Evolutionary conservation across 2,888 invertebrate genomes (phyloP).

Genomic region (Abrostola tripartita): DNA sequence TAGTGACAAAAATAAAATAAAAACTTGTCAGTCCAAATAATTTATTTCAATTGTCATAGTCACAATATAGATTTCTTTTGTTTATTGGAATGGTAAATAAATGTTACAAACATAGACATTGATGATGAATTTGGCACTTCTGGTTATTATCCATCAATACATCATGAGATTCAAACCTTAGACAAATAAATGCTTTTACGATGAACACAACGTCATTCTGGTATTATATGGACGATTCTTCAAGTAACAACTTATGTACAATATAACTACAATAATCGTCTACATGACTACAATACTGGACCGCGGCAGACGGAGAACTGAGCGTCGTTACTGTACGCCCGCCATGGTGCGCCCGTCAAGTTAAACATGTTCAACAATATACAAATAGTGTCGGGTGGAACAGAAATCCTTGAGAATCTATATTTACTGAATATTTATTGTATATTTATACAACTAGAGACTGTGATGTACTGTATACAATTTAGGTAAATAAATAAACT

Average conservation of each 20-base stretch:
- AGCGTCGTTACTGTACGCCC: neutral
- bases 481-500: conserved; percentile 61
- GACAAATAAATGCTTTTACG: conserved; percentile 79
- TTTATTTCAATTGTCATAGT: conserved; percentile 75
- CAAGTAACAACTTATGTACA: conserved; percentile 82
- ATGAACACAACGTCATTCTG: conserved; percentile 60
- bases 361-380: conserved; percentile 42
- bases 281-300: conserved; percentile 59
- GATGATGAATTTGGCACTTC: conserved; percentile 81
- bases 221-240: conserved; percentile 75
- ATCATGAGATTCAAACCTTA: conserved; percentile 79
- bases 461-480: conserved; percentile 70
- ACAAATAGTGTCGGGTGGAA: conserved; percentile 44
- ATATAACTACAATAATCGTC: conserved; percentile 79
- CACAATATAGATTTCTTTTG: conserved; percentile 70
- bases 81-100: conserved; percentile 83
- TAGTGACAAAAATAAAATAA: conserved; percentile 39
- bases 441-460: conserved; percentile 53
- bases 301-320: conserved; percentile 10
- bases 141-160: conserved; percentile 66
- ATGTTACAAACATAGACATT: conserved; percentile 67
- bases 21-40: conserved; percentile 83
- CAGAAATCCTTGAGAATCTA: conserved; percentile 40
- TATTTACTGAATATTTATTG: conserved; percentile 32
- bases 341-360: conserved; percentile 18